phyloP scores from a whole-genome alignment of 1,140 invertebrate species.

The Halotydeus destructor region DNA sequence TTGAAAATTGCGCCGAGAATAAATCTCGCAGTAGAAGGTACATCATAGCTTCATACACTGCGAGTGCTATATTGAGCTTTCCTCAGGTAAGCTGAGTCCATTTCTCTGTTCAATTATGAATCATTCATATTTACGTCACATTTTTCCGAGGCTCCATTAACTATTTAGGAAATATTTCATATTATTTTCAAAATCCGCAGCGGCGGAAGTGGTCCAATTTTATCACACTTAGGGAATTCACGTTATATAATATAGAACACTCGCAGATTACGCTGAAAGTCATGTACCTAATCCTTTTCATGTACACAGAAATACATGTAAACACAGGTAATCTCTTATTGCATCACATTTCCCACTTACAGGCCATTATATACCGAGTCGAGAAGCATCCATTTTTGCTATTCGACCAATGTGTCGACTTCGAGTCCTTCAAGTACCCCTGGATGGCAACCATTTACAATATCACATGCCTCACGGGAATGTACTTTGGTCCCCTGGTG shows the following conservation, averaged over 20 bases:
- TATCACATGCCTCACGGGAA: conserved; percentile 43
- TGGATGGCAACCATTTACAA: conserved; percentile 44
- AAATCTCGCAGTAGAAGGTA: conserved; percentile 45
- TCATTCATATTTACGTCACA: background rate
- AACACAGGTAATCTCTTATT: background rate
- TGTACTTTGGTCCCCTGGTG: conserved; percentile 51
- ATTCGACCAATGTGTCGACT: conserved; percentile 55
- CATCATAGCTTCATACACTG: conserved; percentile 44
- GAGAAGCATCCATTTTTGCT: conserved; percentile 38
- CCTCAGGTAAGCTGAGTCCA: conserved; percentile 39
- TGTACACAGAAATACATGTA: background rate
- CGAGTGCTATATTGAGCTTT: conserved; percentile 41
- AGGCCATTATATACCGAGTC: conserved; percentile 54
- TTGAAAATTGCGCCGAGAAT: conserved; percentile 42
- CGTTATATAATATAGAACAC: no score
- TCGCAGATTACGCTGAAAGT: no score
- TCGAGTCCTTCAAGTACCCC: conserved; percentile 39
- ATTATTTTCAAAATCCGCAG: background rate
- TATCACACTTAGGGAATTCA: background rate
- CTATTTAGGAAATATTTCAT: background rate
- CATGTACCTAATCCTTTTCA: no score
- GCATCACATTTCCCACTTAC: conserved; percentile 20
- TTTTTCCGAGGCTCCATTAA: background rate
- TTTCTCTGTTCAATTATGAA: background rate
- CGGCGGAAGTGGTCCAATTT: background rate